Evolutionary conservation across 2,113 vertebrate species (phyloP).

Genomic region (Protobothrops flavoviridis): DNA sequence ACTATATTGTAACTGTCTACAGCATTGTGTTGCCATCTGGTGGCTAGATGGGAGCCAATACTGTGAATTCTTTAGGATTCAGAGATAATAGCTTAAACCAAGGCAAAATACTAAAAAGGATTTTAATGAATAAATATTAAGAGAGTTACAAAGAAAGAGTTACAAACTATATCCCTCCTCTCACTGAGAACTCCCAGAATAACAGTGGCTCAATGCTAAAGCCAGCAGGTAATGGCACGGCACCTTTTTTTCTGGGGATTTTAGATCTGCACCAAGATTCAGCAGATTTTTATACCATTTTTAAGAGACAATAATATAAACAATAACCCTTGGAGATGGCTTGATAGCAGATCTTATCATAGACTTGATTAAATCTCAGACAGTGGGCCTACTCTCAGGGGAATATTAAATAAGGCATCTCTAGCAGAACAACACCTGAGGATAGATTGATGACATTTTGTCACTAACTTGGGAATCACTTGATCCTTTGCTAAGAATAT

Average conservation of each 20-base stretch:
- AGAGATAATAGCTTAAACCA: not conserved
- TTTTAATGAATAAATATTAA: not conserved
- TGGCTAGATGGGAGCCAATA: not conserved
- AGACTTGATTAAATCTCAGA: not conserved
- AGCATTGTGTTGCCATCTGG: not conserved
- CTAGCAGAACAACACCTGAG: not conserved
- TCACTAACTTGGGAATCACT: not conserved
- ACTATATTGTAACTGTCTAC: not conserved
- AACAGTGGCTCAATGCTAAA: not conserved
- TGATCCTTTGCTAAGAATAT: not conserved
- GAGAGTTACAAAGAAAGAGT: not conserved
- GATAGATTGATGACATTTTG: not conserved
- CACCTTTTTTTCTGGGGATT: not conserved
- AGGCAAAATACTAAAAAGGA: not conserved
- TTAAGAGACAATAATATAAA: not conserved
- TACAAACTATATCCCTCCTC: not conserved
- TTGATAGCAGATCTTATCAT: not conserved
- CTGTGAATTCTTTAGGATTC: not conserved
- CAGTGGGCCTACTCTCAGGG: not conserved
- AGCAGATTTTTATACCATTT: not conserved
- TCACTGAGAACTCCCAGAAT: not conserved
- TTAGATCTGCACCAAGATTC: not conserved
- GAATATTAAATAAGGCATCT: not conserved
- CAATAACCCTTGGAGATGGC: not conserved
- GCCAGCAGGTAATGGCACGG: not conserved